Base-by-base conservation (phyloP, 2,797 vertebrate genomes). In the Artibeus lituratus region DNA sequence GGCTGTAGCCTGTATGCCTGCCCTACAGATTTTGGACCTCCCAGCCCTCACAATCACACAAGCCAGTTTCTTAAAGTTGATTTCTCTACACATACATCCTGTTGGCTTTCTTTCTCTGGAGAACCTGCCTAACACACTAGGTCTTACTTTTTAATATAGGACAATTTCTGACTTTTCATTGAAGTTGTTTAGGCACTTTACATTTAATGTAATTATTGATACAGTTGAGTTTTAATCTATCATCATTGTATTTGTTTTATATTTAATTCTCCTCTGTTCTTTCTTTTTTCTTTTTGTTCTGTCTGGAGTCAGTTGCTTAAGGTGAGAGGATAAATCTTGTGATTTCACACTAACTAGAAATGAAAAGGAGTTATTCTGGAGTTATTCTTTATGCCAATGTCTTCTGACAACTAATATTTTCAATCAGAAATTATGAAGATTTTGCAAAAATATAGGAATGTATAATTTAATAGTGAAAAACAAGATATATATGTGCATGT, bases 161-260 rank as follows among this genome's bases (percentile, higher is more conserved):
- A 78, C 2, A 81, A 69, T 55, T 18, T 91, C 78, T 55, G 57
- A 88, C n/a, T 87, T 91, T 90, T 82, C 62, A 77, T 7, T 84
- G 37, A 14, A 78, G 22, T 76, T 76, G 5, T 86, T 72, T 94
- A 87, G 67, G 35, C 39, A 69, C 86, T 93, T 96, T 94, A 92
- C 24, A 89, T 78, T 87, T 93, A 93, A 80, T 82, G 37, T 88
- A 88, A 49, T 77, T 78, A 42, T n/a, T 82, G n/a, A 59, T 67
- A 37, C 62, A 4, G 14, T 42, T 73, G 32, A 88, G 19, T 89
- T 78, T 88, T 90, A 53, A 42, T 78, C 37, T 74, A 26, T 39
- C 8, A 67, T 35, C 10, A 83, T 87, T 35, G 29, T 72, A 15
- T 95, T 70, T 80, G 10, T 67, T 90, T 96, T 89, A 37, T 67